Conservation (phyloP, 2,113 vertebrate species). For the Myiopsitta monachus region DNA sequence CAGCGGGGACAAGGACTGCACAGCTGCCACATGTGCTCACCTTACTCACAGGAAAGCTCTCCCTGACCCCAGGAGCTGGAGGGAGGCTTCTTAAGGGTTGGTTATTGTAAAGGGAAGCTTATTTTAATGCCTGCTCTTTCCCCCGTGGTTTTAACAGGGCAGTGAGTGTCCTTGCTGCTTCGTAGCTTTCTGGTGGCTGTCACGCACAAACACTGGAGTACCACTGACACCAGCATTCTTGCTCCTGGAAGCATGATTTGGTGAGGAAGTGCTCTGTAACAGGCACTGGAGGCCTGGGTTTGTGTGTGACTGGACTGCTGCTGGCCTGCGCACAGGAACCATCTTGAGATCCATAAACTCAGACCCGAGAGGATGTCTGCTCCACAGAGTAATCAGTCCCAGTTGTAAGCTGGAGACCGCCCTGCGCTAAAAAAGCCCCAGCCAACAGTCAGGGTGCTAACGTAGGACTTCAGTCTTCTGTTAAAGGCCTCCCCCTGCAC, state of each 20-base stretch:
- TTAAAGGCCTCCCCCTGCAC: too few species aligned
- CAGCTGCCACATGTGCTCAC: accelerated
- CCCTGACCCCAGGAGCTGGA: background rate
- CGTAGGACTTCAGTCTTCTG: background rate
- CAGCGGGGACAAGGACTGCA: background rate
- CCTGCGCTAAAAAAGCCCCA: background rate
- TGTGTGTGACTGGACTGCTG: background rate
- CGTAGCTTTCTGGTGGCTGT: background rate
- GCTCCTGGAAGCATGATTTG: background rate
- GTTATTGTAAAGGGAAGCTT: background rate
- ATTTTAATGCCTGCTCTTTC: background rate
- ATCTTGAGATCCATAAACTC: background rate
- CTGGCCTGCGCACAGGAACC: background rate
- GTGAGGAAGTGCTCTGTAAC: background rate
- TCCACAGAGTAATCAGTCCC: background rate
- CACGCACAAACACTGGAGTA: background rate
- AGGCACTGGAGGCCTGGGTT: background rate
- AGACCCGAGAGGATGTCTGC: background rate
- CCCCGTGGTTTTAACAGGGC: accelerated
- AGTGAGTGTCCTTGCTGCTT: background rate
- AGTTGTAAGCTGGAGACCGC: background rate
- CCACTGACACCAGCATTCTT: background rate
- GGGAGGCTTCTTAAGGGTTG: background rate
- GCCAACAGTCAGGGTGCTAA: background rate
- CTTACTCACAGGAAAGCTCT: background rate